Percentiles rank a stretch among this genome's conserved stretches.
phyloP scores from a whole-genome alignment of 2,888 invertebrate species.

The Pherbina coryleti region DNA sequence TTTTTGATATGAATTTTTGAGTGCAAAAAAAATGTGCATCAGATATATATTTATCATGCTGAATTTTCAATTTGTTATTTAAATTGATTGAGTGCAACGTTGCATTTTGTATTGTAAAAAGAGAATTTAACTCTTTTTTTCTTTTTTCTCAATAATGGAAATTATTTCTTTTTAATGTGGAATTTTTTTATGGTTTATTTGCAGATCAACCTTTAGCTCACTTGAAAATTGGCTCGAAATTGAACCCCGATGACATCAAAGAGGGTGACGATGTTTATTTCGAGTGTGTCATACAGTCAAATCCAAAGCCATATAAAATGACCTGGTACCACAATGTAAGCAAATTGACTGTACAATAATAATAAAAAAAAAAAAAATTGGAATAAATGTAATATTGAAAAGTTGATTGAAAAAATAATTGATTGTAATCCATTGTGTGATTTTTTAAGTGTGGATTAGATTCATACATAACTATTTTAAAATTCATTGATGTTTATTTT shows the following conservation, averaged over 20 bases:
- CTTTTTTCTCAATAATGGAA: background rate
- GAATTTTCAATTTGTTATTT: constrained; percentile 25
- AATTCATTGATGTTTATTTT: background rate
- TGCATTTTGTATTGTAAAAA: constrained; percentile 21
- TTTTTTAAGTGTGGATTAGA: background rate
- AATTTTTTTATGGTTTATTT: constrained; percentile 53
- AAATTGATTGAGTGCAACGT: constrained; percentile 29
- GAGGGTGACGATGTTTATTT: constrained; percentile 92
- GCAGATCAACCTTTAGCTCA: constrained; percentile 85
- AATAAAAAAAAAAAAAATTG: no score
- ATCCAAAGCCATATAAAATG: constrained; percentile 86
- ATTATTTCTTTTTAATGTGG: background rate
- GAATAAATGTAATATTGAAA: no score
- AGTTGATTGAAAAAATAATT: no score
- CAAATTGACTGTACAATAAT: constrained; percentile 59
- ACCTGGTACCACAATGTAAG: constrained; percentile 91
- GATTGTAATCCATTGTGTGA: background rate
- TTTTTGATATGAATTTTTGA: background rate
- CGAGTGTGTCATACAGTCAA: constrained; percentile 86
- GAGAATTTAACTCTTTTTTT: background rate
- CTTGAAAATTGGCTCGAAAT: constrained; percentile 85
- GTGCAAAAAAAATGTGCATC: background rate
- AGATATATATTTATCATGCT: background rate
- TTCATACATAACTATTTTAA: background rate
- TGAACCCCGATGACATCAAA: constrained; percentile 89